A percentile compares a stretch with the other conserved stretches of the same genome.
Conservation (phyloP, 2,113 vertebrate species). For the Saguinus imperator region DNA sequence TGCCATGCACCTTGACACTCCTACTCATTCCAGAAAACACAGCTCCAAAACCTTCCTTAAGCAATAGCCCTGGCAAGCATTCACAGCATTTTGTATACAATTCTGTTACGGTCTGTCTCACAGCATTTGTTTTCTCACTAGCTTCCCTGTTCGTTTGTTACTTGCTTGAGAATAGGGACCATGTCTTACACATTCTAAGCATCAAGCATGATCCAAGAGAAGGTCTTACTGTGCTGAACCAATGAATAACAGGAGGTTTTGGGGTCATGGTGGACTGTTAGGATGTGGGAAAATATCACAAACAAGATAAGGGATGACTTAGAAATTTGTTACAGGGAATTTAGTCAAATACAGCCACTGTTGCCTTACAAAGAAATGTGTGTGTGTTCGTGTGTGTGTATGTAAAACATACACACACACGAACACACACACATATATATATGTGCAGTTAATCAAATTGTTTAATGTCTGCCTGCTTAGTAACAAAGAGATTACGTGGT, state of each 20-base stretch:
- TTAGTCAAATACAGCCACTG: neutral
- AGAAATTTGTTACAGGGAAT: neutral
- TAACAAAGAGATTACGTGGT: neutral
- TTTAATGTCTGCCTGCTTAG: neutral
- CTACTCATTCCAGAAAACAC: conserved; percentile 13
- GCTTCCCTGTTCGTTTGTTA: neutral
- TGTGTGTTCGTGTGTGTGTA: neutral
- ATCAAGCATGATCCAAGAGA: neutral
- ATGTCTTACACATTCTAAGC: neutral
- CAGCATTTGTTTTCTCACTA: neutral
- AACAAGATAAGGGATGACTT: neutral
- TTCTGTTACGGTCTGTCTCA: neutral
- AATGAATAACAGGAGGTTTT: neutral
- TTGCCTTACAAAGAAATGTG: neutral
- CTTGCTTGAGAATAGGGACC: neutral
- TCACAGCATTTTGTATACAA: neutral
- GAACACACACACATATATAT: neutral
- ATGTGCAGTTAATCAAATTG: neutral
- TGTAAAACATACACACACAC: no score
- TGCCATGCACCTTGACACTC: neutral
- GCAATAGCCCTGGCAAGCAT: neutral
- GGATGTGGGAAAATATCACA: neutral
- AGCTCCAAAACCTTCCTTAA: neutral
- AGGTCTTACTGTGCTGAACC: neutral
- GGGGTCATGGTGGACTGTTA: neutral